Base-by-base conservation (phyloP, 2,888 invertebrate genomes). In the Hyppa rectilinea region DNA sequence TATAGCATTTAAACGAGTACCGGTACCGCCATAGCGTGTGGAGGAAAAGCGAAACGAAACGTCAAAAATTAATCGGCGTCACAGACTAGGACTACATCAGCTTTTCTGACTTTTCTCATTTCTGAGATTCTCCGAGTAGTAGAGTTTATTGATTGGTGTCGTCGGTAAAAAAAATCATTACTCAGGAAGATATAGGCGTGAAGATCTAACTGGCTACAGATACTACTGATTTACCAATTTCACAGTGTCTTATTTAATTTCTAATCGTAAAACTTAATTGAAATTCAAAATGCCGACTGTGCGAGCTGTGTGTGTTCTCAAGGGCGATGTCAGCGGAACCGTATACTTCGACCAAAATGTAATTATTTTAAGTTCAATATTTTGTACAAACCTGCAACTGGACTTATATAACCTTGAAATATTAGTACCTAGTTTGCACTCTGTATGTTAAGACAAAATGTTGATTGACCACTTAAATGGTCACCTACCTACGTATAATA, bases 241-340 rank as follows among this genome's bases (percentile, higher is more conserved):
- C 49, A 17, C 47, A 52, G 53, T 60, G 29, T 62, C 9, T 9
- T 40, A 17, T 12, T 49, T 29, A 31, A 49, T 58, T 52, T 65
- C 1, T 34, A 53, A 53, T 36, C 20, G 7, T 45, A 47, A 53
- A 31, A 56, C 14, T 6, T n/a, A 23, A 29, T 60, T 47, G 10
- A 26, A 64, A 65, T 58, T 55, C 77, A 92, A 87, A 83, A 97
- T 97, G 97, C 94, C 96, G 75, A 90, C 92, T 36, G 0, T 17
- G 31, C 98, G 98, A 96, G 99, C 98, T 71, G 98, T 99, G 74
- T 98, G 98, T 92, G 98, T 99, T 85, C 96, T 99, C 81, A 97
- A 97, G 80, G 98, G 98, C 34, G 98, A 98, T 91, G 98, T 98
- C 47, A 97, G 96, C 85, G 99, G 99, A 80, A 98, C 98, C 12